Percentiles rank a stretch among this genome's conserved stretches.
Conservation (phyloP, 2,797 vertebrate genomes). For the Arrhamphus sclerolepis region DNA sequence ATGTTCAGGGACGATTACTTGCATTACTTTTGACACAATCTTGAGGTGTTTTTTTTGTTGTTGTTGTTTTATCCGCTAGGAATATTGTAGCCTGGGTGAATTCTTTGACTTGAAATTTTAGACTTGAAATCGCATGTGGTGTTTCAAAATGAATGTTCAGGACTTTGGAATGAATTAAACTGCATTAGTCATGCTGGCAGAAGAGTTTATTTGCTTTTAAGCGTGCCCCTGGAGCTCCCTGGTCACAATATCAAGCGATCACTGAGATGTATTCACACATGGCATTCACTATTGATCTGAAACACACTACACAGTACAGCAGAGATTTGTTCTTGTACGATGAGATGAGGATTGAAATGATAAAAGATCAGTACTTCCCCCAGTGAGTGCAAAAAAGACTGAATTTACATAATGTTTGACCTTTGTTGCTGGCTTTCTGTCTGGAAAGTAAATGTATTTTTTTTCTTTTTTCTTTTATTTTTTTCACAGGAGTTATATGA, state of each 20-base stretch:
- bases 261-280: slow-evolving; percentile 60
- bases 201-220: slow-evolving; percentile 38
- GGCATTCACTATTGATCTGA: slow-evolving; percentile 60
- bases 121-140: slow-evolving; percentile 16
- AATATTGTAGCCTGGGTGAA: slow-evolving; percentile 18
- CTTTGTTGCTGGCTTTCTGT: too few relatives aligned
- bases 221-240: slow-evolving; percentile 41
- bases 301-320: slow-evolving; percentile 28
- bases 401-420: slow-evolving; percentile 60
- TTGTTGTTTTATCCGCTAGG: slow-evolving; percentile 7
- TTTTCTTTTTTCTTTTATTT: slow-evolving; percentile 32
- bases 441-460: too few relatives aligned
- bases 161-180: slow-evolving; percentile 26
- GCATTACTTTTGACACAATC: neutral
- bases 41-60: slow-evolving; percentile 1
- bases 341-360: slow-evolving; percentile 44
- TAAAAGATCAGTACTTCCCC: slow-evolving; percentile 50
- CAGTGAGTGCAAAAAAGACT: slow-evolving; percentile 43
- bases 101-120: slow-evolving; percentile 23
- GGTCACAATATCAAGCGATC: slow-evolving; percentile 63
- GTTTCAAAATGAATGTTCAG: slow-evolving; percentile 21
- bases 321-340: slow-evolving; percentile 38
- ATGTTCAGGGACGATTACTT: too few relatives aligned
- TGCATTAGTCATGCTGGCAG: slow-evolving; percentile 40
- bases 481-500: slow-evolving; percentile 10